Conservation (phyloP, 1,140 invertebrate genomes). For the Lasioglossum albipes region DNA sequence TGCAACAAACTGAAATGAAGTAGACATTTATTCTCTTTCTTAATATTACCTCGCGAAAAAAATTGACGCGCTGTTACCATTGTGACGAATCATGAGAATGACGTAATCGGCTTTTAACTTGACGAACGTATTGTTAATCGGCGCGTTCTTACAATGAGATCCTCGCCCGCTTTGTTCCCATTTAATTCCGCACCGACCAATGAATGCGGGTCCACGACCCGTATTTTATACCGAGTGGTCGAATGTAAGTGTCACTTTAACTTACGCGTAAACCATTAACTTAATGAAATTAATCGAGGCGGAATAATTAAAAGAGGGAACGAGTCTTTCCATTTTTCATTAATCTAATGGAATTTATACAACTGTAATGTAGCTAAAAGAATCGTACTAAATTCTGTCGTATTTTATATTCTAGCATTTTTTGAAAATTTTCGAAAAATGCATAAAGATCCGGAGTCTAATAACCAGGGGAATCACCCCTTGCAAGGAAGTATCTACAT, state of each 20-base stretch:
- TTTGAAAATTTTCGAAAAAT: too few species aligned
- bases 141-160: conserved; percentile 16
- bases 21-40: too few species aligned
- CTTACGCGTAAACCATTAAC: not conserved
- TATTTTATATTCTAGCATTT: too few species aligned
- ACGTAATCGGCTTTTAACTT: conserved; percentile 39
- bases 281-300: not conserved
- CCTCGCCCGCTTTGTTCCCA: conserved; percentile 7
- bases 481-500: too few species aligned
- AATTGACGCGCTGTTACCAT: conserved; percentile 1
- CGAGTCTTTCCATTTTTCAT: not conserved
- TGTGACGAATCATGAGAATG: conserved; percentile 25
- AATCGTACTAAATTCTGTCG: too few species aligned
- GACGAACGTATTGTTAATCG: conserved; percentile 47
- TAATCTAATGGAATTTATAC: too few species aligned
- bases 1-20: too few species aligned
- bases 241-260: not conserved
- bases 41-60: conserved; percentile 5
- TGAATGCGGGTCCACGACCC: conserved; percentile 73
- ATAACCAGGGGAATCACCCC: too few species aligned
- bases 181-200: conserved; percentile 27
- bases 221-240: conserved; percentile 41
- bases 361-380: too few species aligned
- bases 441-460: too few species aligned
- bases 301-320: not conserved